These are phyloP conservation scores for Alentia gelatinosa DNA, from an alignment of 2,888 invertebrate species.

Conservation along the genomic window DNA sequence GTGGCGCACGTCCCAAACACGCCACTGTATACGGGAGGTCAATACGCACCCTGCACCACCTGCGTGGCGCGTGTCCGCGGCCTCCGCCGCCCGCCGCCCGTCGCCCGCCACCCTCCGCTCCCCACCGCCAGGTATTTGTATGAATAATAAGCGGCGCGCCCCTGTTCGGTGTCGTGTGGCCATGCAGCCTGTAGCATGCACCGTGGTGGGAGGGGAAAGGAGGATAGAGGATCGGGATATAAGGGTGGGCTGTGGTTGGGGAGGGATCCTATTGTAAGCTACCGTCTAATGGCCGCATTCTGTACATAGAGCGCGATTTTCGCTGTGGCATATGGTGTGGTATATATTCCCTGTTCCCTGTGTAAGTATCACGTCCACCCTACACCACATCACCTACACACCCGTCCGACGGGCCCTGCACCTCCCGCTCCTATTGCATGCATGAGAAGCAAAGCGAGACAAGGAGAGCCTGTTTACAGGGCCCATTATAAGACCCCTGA, in stretches of 20 bases:
- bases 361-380: background rate
- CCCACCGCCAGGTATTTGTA: background rate
- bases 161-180: background rate
- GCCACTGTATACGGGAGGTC: constrained; percentile 23
- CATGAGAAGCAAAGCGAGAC: background rate
- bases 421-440: background rate
- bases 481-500: background rate
- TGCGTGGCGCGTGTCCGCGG: background rate
- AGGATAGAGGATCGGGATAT: background rate
- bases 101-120: background rate
- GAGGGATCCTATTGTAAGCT: background rate
- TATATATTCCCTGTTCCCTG: background rate
- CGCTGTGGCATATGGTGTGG: background rate
- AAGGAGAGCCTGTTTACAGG: background rate
- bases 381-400: background rate
- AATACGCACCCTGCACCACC: background rate
- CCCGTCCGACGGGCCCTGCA: background rate
- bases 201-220: background rate
- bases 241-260: background rate
- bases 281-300: background rate
- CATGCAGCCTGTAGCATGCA: background rate
- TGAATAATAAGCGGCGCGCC: background rate
- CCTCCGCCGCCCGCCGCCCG: background rate
- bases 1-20: constrained; percentile 1
- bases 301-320: background rate